phyloP scores from a whole-genome alignment of 2,797 vertebrate species.

The Bufotes viridis region DNA sequence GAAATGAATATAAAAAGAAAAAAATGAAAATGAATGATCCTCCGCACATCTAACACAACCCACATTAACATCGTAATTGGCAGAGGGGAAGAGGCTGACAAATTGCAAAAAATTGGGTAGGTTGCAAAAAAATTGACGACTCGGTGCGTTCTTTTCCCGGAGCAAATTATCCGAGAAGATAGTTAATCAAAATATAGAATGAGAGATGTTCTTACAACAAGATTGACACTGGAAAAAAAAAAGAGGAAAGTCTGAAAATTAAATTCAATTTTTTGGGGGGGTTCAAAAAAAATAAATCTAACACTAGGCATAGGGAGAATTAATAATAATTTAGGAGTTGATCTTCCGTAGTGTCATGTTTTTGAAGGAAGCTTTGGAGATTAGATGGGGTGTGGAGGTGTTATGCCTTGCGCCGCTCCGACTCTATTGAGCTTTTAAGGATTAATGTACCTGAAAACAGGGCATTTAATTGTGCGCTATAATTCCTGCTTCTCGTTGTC shows the following conservation, averaged over 20 bases:
- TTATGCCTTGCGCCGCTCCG: constrained; percentile 21
- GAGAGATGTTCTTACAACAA: neutral
- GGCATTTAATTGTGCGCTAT: constrained; percentile 8
- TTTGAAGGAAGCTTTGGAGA: constrained; percentile 20
- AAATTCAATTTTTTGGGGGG: neutral
- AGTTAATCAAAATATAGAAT: constrained; percentile 6
- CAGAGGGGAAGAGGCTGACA: neutral
- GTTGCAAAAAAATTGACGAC: neutral
- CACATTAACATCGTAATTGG: constrained; percentile 21
- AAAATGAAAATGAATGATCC: neutral
- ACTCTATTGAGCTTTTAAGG: constrained; percentile 19
- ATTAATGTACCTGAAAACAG: constrained; percentile 49
- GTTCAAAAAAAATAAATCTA: neutral
- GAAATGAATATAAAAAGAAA: neutral
- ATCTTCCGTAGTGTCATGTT: constrained; percentile 16
- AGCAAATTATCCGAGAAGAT: constrained; percentile 20
- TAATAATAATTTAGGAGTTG: constrained; percentile 38
- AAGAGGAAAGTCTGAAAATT: neutral
- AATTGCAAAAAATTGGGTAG: constrained; percentile 13
- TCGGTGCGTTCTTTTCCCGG: neutral
- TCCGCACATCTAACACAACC: neutral
- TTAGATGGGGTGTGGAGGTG: constrained; percentile 41
- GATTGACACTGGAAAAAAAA: constrained; percentile 10
- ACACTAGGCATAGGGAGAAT: neutral
- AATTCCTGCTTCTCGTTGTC: constrained; percentile 18